Conservation (phyloP, 2,797 vertebrate genomes). For the Brachymystax lenok region DNA sequence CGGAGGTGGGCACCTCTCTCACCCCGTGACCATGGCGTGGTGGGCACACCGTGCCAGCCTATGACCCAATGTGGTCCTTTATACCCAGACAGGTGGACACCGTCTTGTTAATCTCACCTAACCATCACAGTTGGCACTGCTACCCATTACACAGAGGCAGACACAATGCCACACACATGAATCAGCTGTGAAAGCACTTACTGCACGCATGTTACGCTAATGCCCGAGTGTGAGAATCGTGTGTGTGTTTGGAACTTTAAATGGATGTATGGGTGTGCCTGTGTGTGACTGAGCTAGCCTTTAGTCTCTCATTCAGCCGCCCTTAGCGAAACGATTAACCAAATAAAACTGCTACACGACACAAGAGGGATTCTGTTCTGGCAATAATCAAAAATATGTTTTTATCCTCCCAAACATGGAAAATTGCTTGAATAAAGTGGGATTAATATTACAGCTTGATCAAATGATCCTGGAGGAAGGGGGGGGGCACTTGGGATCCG, state of each 20-base stretch:
- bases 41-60: neutral
- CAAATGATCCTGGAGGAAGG: conserved; percentile 82
- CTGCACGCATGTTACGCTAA: neutral
- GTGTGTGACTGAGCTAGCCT: neutral
- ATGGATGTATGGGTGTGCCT: conserved; percentile 19
- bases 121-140: conserved; percentile 71
- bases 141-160: conserved; percentile 22
- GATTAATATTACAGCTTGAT: conserved; percentile 81
- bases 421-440: conserved; percentile 59
- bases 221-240: conserved; percentile 5
- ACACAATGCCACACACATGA: neutral
- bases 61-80: conserved; percentile 27
- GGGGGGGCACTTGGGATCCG: conserved; percentile 82
- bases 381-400: conserved; percentile 68
- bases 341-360: conserved; percentile 58
- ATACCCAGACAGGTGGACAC: conserved; percentile 70
- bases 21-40: conserved; percentile 24
- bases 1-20: conserved; percentile 63
- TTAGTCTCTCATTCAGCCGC: neutral
- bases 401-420: conserved; percentile 61
- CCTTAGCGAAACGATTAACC: conserved; percentile 72
- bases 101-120: conserved; percentile 72
- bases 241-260: conserved; percentile 14
- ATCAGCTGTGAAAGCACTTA: conserved; percentile 2
- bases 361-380: conserved; percentile 43